Percentiles rank a stretch among this genome's conserved stretches.
phyloP scores from a whole-genome alignment of 2,797 vertebrate genomes.

The Neostethus bicornis region DNA sequence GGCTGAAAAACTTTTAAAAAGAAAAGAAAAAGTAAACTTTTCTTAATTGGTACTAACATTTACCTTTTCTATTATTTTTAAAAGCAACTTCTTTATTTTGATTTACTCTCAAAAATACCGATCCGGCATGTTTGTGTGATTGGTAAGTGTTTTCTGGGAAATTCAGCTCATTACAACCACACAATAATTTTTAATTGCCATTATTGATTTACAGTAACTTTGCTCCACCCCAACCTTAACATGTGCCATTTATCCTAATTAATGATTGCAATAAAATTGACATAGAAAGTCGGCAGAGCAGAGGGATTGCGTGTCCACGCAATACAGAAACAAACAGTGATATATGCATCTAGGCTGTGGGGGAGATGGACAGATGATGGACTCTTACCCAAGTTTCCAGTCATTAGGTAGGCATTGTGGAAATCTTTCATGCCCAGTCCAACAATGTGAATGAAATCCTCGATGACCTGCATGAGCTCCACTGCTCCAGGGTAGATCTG shows the following conservation, averaged over 20 bases:
- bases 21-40: neutral
- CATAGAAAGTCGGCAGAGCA: conserved; percentile 45
- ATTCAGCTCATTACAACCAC: conserved; percentile 71
- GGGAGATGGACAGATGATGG: conserved; percentile 31
- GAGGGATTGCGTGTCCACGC: conserved; percentile 49
- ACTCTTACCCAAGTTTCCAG: conserved; percentile 97
- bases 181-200: conserved; percentile 76
- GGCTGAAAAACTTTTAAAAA: neutral
- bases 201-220: conserved; percentile 75
- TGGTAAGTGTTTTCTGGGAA: conserved; percentile 66
- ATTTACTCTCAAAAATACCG: neutral
- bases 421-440: conserved; percentile 99
- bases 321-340: conserved; percentile 44
- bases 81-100: neutral
- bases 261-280: conserved; percentile 68
- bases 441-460: conserved; percentile 99
- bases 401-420: conserved; percentile 99
- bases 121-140: conserved; percentile 28
- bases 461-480: conserved; percentile 99
- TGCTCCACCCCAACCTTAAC: conserved; percentile 29
- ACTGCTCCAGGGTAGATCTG: conserved; percentile 97
- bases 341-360: conserved; percentile 7
- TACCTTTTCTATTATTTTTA: neutral
- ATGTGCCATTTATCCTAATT: conserved; percentile 72
- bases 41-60: neutral